phyloP scores from a whole-genome alignment of 2,113 vertebrate species.

The Pterocles orientalis region DNA sequence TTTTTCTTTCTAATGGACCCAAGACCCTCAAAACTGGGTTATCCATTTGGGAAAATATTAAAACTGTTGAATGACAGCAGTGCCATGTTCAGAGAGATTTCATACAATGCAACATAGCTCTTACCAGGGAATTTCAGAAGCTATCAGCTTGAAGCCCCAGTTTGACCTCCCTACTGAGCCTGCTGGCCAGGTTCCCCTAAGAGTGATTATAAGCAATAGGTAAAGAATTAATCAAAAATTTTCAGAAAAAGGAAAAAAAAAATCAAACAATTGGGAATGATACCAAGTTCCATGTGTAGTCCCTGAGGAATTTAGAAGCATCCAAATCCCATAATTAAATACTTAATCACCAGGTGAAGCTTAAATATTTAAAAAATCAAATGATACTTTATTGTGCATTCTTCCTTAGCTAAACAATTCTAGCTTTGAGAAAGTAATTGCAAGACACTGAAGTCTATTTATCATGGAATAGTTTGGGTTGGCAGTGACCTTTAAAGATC shows the following conservation, averaged over 20 bases:
- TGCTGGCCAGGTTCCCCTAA: background rate
- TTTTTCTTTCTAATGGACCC: background rate
- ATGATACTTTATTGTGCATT: background rate
- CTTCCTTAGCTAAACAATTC: background rate
- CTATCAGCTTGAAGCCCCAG: background rate
- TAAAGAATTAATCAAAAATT: background rate
- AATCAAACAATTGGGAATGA: background rate
- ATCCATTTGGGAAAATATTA: background rate
- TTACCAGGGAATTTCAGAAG: background rate
- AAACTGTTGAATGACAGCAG: background rate
- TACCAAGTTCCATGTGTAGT: background rate
- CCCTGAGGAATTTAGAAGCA: background rate
- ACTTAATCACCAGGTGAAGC: background rate
- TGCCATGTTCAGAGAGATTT: background rate
- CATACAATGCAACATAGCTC: background rate
- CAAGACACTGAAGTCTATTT: background rate
- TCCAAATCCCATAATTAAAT: background rate
- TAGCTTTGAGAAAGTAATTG: background rate
- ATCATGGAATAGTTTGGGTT: background rate
- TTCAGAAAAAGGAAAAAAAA: background rate
- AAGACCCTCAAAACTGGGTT: background rate
- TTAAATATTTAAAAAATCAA: background rate
- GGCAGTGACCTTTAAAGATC: background rate
- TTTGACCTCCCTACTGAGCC: background rate
- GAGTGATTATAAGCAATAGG: background rate